Evolutionary conservation across 1,140 invertebrate species (phyloP).

Genomic region (Drosophila triauraria): DNA sequence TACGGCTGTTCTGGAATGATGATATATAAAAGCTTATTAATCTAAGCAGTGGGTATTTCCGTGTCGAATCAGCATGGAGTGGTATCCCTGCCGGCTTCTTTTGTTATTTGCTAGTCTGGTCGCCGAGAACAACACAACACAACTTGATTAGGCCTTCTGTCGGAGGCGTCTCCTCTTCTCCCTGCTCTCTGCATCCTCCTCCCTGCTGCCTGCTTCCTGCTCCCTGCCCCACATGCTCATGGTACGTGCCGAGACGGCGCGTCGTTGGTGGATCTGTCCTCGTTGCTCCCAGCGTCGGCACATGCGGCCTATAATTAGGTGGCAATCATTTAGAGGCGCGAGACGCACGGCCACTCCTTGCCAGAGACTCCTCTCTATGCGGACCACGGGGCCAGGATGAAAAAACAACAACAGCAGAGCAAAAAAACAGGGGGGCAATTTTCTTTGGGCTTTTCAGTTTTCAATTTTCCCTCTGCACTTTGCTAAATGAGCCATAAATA

Average conservation of each 20-base stretch:
- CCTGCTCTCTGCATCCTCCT: neutral
- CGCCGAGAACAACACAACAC: slow-evolving; percentile 26
- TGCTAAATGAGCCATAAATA: slow-evolving; percentile 59
- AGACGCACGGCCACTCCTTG: slow-evolving; percentile 48
- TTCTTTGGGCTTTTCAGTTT: slow-evolving; percentile 39
- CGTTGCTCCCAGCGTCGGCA: slow-evolving; percentile 52
- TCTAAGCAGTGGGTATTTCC: slow-evolving; percentile 14
- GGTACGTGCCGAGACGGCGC: slow-evolving; percentile 42
- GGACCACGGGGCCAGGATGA: slow-evolving; percentile 19
- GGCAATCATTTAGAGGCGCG: slow-evolving; percentile 57
- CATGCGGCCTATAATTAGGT: slow-evolving; percentile 58
- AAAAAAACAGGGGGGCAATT: slow-evolving; percentile 32
- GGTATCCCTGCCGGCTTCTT: slow-evolving; percentile 3
- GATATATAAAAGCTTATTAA: slow-evolving; percentile 6
- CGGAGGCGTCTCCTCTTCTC: slow-evolving; percentile 11
- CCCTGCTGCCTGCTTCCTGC: neutral
- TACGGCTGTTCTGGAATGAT: neutral
- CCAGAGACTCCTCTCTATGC: slow-evolving; percentile 11
- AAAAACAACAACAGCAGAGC: slow-evolving; percentile 14
- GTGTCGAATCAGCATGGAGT: slow-evolving; percentile 8
- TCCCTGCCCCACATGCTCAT: slow-evolving; percentile 27
- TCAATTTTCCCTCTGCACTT: slow-evolving; percentile 46
- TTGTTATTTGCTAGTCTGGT: slow-evolving; percentile 47
- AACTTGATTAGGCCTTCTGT: slow-evolving; percentile 55
- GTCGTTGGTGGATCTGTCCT: slow-evolving; percentile 33